phyloP scores from a whole-genome alignment of 2,113 vertebrate genomes.

The Alligator mississippiensis region DNA sequence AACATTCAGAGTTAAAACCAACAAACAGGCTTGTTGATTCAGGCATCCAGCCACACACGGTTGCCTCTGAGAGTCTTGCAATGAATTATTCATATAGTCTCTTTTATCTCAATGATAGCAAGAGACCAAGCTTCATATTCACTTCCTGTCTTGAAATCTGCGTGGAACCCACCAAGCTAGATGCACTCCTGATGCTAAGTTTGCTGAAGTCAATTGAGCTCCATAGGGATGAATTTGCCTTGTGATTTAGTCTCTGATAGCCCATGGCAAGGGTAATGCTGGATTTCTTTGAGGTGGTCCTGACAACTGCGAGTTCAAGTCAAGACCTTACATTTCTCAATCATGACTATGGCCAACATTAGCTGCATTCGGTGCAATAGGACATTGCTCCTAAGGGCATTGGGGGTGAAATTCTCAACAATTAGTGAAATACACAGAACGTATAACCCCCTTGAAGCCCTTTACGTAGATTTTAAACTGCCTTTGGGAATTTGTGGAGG shows the following conservation, averaged over 20 bases:
- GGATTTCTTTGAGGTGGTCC: background rate
- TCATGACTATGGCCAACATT: background rate
- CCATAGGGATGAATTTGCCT: background rate
- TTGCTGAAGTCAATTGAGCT: background rate
- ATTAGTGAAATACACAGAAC: background rate
- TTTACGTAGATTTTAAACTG: background rate
- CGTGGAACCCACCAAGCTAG: background rate
- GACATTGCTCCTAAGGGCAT: slow-evolving; percentile 2
- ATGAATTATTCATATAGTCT: background rate
- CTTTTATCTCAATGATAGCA: background rate
- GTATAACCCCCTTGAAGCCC: background rate
- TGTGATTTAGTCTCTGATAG: background rate
- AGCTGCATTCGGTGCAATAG: background rate
- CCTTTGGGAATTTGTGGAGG: background rate
- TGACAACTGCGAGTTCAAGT: slow-evolving; percentile 16
- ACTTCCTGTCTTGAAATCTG: slow-evolving; percentile 52
- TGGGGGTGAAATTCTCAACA: background rate
- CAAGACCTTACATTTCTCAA: background rate
- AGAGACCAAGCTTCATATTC: background rate
- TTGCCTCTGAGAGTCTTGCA: background rate
- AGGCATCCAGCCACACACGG: background rate
- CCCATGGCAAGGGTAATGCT: background rate
- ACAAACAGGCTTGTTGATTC: background rate
- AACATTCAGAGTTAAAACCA: background rate
- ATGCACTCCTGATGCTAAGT: slow-evolving; percentile 1